Evolutionary conservation across 2,113 vertebrate genomes (phyloP), one percentile per base, ranked within the genome.

Genomic region (Macroglossus sobrinus): DNA sequence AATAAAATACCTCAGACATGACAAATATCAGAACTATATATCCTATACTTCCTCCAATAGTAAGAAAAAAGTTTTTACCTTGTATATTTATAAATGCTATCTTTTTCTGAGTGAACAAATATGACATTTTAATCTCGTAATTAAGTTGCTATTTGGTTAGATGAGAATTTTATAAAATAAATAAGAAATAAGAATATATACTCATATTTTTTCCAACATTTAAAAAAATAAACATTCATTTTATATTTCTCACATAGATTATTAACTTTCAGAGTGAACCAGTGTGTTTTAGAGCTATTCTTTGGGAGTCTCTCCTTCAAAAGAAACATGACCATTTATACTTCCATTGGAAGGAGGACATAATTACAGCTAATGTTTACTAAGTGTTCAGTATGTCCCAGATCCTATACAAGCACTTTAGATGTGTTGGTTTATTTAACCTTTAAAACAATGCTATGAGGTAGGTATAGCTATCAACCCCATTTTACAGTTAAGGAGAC

Each of bases 1-100:
- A 90, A 35, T 69, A 75, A 91, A 91, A 79, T 55, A 66, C 30
- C 59, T 92, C 19, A 96, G 68, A 92, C 84, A 63, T 68, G 89
- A 61, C 40, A 93, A 64, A 72, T 87, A 78, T 30, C 57, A 90
- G 82, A 95, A 68, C 43, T 57, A 8, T 35, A n/a, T 82, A 76
- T 80, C 72, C 45, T 10, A 69, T 43, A 61, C 10, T 78, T 96
- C 7, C 0, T 75, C 38, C 38, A 84, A 14, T 47, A 86, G 21
- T 82, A 93, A 93, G 72, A 15, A 76, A 79, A 80, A 45, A 22
- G 55, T 35, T 88, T 63, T 87, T 79, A 68, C 35, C 59, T 94
- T 84, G 33, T 26, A 16, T 76, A 76, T 68, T 76, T 93, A 69
- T 35, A 82, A 78, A 64, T 74, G 87, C 85, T 93, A 45, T 63